Conservation (phyloP, 2,888 invertebrate genomes). For the Heliothis peltigera region DNA sequence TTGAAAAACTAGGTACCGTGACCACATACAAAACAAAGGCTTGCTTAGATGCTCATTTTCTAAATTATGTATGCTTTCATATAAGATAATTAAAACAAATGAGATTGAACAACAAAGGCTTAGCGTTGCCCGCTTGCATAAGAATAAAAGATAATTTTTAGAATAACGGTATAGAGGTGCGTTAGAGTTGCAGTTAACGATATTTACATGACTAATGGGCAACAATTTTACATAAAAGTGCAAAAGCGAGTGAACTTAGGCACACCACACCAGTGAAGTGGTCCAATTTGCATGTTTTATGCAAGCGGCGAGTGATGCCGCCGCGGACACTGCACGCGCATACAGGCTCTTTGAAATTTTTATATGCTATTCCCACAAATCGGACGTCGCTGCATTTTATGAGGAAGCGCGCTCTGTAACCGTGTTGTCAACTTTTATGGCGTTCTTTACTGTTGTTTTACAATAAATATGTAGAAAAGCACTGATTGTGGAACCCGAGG, state of each 20-base stretch:
- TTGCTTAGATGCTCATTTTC: conserved; percentile 48
- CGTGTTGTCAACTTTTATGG: conserved; percentile 67
- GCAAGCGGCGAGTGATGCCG: conserved; percentile 82
- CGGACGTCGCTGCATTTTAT: conserved; percentile 82
- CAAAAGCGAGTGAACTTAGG: conserved; percentile 87
- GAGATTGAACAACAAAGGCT: conserved; percentile 43
- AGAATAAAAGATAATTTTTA: conserved; percentile 66
- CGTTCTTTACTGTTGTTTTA: conserved; percentile 54
- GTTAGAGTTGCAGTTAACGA: conserved; percentile 80
- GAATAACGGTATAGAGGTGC: conserved; percentile 64
- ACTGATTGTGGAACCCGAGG: conserved; percentile 36
- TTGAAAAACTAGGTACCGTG: conserved; percentile 50
- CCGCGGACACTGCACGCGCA: conserved; percentile 80
- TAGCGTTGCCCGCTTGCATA: conserved; percentile 50
- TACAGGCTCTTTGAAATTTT: conserved; percentile 85
- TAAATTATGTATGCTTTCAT: conserved; percentile 46
- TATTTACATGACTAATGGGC: conserved; percentile 87
- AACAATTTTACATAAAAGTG: conserved; percentile 87
- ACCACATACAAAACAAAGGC: conserved; percentile 46
- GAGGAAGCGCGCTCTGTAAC: conserved; percentile 74
- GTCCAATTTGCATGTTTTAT: conserved; percentile 89
- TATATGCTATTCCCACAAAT: conserved; percentile 87
- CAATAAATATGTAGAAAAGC: conserved; percentile 51
- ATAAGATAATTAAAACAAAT: conserved; percentile 53
- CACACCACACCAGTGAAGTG: conserved; percentile 82